phyloP scores from a whole-genome alignment of 2,113 vertebrate genomes.

The Siniperca chuatsi region DNA sequence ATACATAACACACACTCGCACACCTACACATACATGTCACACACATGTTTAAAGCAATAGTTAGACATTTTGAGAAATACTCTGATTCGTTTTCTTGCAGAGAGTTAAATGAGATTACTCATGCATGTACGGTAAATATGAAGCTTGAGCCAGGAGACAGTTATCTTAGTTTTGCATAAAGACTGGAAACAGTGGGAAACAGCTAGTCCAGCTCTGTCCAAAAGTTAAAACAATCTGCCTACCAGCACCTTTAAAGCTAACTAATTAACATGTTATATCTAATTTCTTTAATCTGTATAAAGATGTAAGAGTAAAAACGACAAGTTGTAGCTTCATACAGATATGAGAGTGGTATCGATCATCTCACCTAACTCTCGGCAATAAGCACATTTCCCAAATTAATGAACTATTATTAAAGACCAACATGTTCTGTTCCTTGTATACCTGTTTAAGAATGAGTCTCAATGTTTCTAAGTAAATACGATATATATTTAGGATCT shows the following conservation, averaged over 20 bases:
- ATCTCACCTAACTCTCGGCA: neutral
- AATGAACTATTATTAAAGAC: neutral
- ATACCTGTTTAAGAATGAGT: neutral
- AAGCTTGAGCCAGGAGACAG: neutral
- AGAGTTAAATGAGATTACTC: neutral
- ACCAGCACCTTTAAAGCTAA: neutral
- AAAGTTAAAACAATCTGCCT: neutral
- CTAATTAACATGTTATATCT: neutral
- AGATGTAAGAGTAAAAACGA: neutral
- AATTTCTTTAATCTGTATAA: neutral
- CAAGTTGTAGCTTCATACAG: neutral
- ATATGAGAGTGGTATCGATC: neutral
- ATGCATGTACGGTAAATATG: neutral
- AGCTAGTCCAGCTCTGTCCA: neutral
- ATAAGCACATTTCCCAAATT: neutral
- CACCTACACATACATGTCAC: neutral
- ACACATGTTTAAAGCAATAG: neutral
- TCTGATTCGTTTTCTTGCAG: neutral
- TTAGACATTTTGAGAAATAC: slow-evolving; percentile 8
- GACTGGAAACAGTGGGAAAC: neutral
- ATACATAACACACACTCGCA: neutral
- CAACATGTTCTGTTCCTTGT: neutral
- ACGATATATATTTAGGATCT: neutral
- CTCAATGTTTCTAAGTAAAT: neutral
- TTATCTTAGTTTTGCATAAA: neutral